Evolutionary conservation across 2,888 invertebrate species (phyloP), one percentile per base, ranked within the genome.

Genomic region (Gastrophysa polygoni): DNA sequence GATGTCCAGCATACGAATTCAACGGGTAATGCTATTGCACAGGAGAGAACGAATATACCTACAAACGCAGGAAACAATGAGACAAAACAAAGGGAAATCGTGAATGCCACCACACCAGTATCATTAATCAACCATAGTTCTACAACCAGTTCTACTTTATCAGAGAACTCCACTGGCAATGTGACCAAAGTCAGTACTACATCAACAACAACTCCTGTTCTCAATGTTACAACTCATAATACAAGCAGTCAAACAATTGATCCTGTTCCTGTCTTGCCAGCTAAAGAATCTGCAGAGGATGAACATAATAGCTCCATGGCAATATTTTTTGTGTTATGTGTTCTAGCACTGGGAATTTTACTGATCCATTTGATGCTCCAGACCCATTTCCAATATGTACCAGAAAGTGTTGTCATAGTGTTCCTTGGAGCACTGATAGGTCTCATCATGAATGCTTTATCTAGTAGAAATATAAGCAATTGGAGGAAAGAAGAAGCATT

Each of bases 401-500:
- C 99, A 0, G 99, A 99, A 82, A 97, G 96, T 81, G 92, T 99
- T 58, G 98, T 97, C 4, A 95, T 98, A 67, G 96, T 99, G 17
- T 92, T 98, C 75, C 85, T 99, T 16, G 98, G 98, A 51, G 96
- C 93, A 43, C 84, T 95, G 0, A 95, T 98, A 77, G 98, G 98
- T 3, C 86, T 97, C 77, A 86, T 94, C 29, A 88, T 98, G 74
- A 96, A 95, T 80, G 83, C 97, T 6, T 88, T 96, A 85, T 94
- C 94, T 1, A 91, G 91, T 72, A 88, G 90, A 74, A 93, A 96
- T 78, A 90, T 95, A 72, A 94, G 93, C 44, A 95, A 96, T 79
- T 97, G 96, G 96, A 89, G 95, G 78, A 94, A 96, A 79, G 98
- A 98, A 80, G 98, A 99, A 82, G 95, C 97, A 0, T 97, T 99